phyloP scores from a whole-genome alignment of 2,888 invertebrate species.

The Augochlorella aurata region DNA sequence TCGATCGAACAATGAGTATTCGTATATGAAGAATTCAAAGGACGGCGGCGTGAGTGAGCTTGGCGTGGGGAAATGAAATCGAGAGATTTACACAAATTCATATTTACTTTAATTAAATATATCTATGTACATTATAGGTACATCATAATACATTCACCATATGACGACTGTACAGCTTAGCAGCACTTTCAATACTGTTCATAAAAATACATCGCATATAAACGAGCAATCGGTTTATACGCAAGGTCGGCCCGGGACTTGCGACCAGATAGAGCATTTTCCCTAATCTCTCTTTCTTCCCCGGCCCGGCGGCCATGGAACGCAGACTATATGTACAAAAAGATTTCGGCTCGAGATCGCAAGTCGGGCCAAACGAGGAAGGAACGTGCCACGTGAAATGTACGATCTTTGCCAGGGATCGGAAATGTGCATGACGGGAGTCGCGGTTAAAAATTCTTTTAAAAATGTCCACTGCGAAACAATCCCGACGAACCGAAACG shows the following conservation, averaged over 20 bases:
- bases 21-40: not conserved
- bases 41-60: not conserved
- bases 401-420: conserved; percentile 53
- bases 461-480: not conserved
- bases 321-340: conserved; percentile 62
- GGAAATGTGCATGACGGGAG: conserved; percentile 14
- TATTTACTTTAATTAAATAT: conserved; percentile 81
- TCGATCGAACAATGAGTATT: not conserved
- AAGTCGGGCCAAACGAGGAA: conserved; percentile 66
- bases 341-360: conserved; percentile 61
- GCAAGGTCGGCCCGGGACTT: conserved; percentile 68
- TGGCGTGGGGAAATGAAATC: not conserved
- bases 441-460: conserved; percentile 9
- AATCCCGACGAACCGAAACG: not conserved
- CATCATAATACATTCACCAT: conserved; percentile 80
- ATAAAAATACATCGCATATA: conserved; percentile 81
- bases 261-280: conserved; percentile 62
- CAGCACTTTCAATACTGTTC: conserved; percentile 80
- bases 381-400: conserved; percentile 64
- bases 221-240: conserved; percentile 70
- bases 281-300: conserved; percentile 15
- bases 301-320: conserved; percentile 29
- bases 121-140: conserved; percentile 81
- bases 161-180: conserved; percentile 79
- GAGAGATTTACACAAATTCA: conserved; percentile 77